phyloP scores from a whole-genome alignment of 2,888 invertebrate genomes.

The Galerucella nymphaeae region DNA sequence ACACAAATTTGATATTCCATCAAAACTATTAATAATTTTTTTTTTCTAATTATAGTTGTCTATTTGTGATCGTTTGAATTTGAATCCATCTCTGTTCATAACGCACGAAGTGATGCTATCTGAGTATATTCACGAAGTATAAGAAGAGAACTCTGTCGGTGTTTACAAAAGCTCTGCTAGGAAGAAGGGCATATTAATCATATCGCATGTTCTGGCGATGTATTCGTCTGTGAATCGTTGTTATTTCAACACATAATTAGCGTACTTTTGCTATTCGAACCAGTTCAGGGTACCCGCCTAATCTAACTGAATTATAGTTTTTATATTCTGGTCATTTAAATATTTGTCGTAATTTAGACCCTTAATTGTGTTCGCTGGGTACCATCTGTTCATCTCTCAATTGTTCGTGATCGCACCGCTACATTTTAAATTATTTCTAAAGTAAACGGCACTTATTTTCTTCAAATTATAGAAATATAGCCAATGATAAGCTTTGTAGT shows the following conservation, averaged over 20 bases:
- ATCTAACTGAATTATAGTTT: constrained; percentile 11
- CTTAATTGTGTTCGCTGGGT: not conserved
- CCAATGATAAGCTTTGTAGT: too few relatives aligned
- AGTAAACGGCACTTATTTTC: not conserved
- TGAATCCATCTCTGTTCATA: constrained; percentile 16
- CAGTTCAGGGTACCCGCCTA: constrained; percentile 18
- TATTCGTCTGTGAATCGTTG: constrained; percentile 51
- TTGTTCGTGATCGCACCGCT: not conserved
- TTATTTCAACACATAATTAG: constrained; percentile 51
- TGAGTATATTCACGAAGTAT: constrained; percentile 28
- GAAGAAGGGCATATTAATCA: constrained; percentile 63
- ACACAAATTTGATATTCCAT: too few relatives aligned
- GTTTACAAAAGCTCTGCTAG: constrained; percentile 57
- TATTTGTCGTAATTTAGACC: constrained; percentile 12
- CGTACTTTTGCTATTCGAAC: constrained; percentile 40
- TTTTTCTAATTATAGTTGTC: not conserved
- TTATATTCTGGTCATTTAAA: constrained; percentile 14
- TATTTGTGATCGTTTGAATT: not conserved
- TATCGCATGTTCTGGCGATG: constrained; percentile 62
- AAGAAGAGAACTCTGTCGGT: constrained; percentile 52
- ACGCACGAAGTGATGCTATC: constrained; percentile 30
- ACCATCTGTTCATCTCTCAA: constrained; percentile 8
- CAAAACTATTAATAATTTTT: too few relatives aligned
- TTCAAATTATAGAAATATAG: too few relatives aligned
- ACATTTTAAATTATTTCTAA: not conserved